Percentiles rank a stretch among this genome's conserved stretches.
Evolutionary conservation across 1,140 invertebrate species (phyloP).

Genomic region (Rhopalosiphum maidis): DNA sequence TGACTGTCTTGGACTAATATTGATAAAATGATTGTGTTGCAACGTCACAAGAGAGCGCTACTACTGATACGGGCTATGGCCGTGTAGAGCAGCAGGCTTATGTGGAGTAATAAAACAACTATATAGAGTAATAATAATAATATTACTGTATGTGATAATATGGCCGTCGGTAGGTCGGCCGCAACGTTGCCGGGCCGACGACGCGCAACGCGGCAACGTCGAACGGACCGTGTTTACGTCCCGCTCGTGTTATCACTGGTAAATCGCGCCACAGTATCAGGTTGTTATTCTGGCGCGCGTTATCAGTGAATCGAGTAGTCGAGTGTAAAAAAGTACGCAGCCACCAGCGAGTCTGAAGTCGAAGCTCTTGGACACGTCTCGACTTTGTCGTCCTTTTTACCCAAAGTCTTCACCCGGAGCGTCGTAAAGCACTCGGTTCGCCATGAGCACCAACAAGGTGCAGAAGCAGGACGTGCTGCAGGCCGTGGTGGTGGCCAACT

Average conservation of each 20-base stretch:
- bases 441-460: background rate
- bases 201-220: background rate
- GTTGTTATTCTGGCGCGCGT: background rate
- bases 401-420: too few species aligned
- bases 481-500: constrained; percentile 86
- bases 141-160: background rate
- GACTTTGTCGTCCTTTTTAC: too few species aligned
- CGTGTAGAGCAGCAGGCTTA: too few species aligned
- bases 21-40: constrained; percentile 44
- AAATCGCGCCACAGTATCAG: background rate
- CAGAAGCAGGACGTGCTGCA: constrained; percentile 54
- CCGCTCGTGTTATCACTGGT: background rate
- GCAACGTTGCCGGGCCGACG: background rate
- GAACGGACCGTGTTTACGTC: background rate
- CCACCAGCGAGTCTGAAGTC: background rate
- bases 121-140: too few species aligned
- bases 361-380: background rate
- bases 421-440: too few species aligned
- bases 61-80: background rate
- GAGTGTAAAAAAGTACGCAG: background rate
- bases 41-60: constrained; percentile 52
- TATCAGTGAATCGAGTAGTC: background rate
- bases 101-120: too few species aligned
- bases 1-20: constrained; percentile 12
- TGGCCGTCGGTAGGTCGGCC: background rate